Evolutionary conservation across 2,888 invertebrate genomes (phyloP).

Genomic region (Diarsia dahlii): DNA sequence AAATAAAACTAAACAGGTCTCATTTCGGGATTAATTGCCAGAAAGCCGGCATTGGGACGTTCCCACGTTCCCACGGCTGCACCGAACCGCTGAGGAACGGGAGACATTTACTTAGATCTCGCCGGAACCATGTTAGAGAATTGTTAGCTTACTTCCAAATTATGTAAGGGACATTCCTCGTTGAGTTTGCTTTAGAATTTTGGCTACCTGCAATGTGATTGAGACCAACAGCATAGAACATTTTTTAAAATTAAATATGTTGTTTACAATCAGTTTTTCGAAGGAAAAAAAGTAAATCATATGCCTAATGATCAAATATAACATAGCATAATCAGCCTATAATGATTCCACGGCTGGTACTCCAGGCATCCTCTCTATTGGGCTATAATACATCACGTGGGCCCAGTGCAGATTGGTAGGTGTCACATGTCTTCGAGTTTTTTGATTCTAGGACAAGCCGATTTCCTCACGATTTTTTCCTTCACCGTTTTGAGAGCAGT

Average conservation of each 20-base stretch:
- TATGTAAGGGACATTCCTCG: conserved; percentile 35
- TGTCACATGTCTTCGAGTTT: too few relatives aligned
- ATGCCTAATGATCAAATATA: too few relatives aligned
- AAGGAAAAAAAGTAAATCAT: not conserved
- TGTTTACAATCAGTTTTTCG: not conserved
- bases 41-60: conserved; percentile 69
- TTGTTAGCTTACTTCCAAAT: conserved; percentile 37
- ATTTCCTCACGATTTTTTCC: too few relatives aligned
- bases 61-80: conserved; percentile 81
- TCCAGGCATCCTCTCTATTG: too few relatives aligned
- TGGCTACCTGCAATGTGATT: not conserved
- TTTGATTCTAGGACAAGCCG: too few relatives aligned
- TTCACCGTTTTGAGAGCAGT: too few relatives aligned
- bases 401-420: too few relatives aligned
- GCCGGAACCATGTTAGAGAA: conserved; percentile 47
- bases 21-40: conserved; percentile 78
- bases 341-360: too few relatives aligned
- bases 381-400: too few relatives aligned
- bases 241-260: not conserved
- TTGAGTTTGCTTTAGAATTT: not conserved
- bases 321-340: not conserved
- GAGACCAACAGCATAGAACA: not conserved
- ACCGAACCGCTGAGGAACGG: conserved; percentile 46
- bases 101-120: conserved; percentile 63
- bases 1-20: conserved; percentile 80